phyloP scores from a whole-genome alignment of 2,888 invertebrate species.

The Acleris holmiana region DNA sequence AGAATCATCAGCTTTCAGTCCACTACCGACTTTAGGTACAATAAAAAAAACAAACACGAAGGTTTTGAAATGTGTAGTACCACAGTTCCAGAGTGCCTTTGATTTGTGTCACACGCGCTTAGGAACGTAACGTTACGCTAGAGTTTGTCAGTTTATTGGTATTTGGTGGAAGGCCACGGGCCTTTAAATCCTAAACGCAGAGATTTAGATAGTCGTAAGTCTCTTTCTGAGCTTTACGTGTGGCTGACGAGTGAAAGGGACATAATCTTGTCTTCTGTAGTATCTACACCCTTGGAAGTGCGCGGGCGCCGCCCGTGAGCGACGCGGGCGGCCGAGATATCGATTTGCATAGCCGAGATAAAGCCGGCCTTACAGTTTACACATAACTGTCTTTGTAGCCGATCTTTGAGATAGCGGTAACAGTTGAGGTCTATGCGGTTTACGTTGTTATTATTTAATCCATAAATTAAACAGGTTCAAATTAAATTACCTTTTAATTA shows the following conservation, averaged over 20 bases:
- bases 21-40: background rate
- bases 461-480: no score
- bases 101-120: no score
- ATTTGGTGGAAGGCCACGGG: constrained; percentile 9
- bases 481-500: no score
- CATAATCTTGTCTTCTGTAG: no score
- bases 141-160: background rate
- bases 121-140: no score
- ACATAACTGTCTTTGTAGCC: constrained; percentile 22
- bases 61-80: no score
- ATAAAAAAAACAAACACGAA: no score
- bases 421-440: constrained; percentile 7
- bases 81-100: no score
- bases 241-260: no score
- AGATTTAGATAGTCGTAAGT: no score
- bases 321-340: constrained; percentile 50
- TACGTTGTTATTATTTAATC: no score
- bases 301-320: constrained; percentile 43
- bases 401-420: constrained; percentile 7
- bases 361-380: constrained; percentile 45
- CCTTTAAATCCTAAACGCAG: background rate
- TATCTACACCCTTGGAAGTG: constrained; percentile 5
- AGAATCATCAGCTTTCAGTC: background rate
- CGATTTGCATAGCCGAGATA: constrained; percentile 58
- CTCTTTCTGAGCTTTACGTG: no score